These are phyloP conservation scores for Rhabdornis inornatus DNA, from an alignment of 2,113 vertebrate genomes.

Conservation along the genomic window DNA sequence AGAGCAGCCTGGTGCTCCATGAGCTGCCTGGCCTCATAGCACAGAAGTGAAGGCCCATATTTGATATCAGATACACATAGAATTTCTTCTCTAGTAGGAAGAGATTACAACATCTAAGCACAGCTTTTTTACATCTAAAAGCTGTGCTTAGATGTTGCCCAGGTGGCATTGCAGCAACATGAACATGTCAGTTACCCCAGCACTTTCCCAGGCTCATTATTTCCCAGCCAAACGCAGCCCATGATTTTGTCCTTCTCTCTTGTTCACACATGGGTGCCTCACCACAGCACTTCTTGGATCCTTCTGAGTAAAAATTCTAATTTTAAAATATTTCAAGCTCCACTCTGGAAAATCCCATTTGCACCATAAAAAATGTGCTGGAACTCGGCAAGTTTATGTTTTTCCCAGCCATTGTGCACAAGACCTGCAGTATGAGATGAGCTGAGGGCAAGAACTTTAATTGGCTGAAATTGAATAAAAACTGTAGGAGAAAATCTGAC, in stretches of 20 bases:
- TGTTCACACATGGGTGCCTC: background rate
- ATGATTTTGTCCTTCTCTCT: background rate
- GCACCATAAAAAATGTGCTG: background rate
- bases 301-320: background rate
- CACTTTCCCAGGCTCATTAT: background rate
- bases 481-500: background rate
- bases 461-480: background rate
- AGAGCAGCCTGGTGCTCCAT: background rate
- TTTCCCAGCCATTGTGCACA: background rate
- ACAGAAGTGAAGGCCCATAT: background rate
- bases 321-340: background rate
- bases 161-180: accelerated
- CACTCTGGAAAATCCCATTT: background rate
- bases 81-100: background rate
- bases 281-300: background rate
- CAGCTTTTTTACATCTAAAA: no score
- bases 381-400: background rate
- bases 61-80: background rate
- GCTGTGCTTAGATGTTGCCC: background rate
- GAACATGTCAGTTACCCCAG: background rate
- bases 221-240: background rate
- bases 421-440: background rate
- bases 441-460: background rate
- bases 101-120: no score
- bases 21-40: accelerated